Conservation (phyloP, 2,888 invertebrate species). For the Eubasilissa splendida region DNA sequence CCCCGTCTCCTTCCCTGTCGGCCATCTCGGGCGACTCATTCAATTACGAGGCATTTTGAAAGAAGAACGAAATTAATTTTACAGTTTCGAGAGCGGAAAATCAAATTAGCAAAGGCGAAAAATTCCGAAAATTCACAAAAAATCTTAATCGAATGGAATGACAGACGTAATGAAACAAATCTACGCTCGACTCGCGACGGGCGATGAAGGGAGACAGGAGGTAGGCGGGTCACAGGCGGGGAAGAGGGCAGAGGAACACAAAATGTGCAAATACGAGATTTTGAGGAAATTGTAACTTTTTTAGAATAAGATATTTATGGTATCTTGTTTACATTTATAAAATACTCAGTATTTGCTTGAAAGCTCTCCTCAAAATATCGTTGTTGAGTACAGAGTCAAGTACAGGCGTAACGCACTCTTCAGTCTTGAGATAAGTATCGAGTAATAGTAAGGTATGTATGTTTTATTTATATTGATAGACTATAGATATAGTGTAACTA, state of each 20-base stretch:
- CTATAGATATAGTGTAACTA: no score
- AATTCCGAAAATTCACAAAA: slow-evolving; percentile 18
- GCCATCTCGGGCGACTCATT: background rate
- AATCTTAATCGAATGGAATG: slow-evolving; percentile 23
- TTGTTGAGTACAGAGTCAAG: no score
- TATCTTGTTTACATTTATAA: background rate
- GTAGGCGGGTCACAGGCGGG: background rate
- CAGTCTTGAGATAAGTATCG: no score
- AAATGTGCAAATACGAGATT: slow-evolving; percentile 14
- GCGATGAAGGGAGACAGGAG: background rate
- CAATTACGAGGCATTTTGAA: slow-evolving; percentile 21
- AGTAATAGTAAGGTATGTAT: no score
- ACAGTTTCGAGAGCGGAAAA: slow-evolving; percentile 20
- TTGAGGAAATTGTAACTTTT: slow-evolving; percentile 8
- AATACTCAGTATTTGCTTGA: no score
- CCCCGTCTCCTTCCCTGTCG: no score
- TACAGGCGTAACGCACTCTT: no score
- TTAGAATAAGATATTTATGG: background rate
- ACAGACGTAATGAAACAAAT: slow-evolving; percentile 26
- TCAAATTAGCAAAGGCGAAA: slow-evolving; percentile 24
- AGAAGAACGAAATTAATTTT: slow-evolving; percentile 2
- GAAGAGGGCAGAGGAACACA: background rate
- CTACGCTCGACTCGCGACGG: background rate
- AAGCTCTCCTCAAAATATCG: no score
- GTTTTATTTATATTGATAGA: no score